Conservation (phyloP, 2,113 vertebrate genomes). For the Chionomys nivalis region DNA sequence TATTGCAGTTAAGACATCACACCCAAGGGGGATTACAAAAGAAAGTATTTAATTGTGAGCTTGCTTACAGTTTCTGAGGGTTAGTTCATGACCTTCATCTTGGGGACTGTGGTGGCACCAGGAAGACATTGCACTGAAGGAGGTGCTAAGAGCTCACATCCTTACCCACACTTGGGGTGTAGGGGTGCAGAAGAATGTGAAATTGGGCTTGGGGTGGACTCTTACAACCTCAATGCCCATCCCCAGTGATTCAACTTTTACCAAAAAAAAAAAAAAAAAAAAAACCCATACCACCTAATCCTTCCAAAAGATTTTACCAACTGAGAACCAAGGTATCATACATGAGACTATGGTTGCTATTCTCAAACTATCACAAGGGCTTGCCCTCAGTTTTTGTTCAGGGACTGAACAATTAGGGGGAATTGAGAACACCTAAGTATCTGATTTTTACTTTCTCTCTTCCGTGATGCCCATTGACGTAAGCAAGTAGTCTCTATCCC, state of each 20-base stretch:
- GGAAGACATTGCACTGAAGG: background rate
- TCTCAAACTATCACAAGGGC: background rate
- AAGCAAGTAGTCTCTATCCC: background rate
- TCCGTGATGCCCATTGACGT: background rate
- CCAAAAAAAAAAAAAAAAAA: background rate
- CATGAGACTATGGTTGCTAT: background rate
- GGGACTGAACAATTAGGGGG: too few relatives aligned
- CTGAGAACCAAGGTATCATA: background rate
- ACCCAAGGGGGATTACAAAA: background rate
- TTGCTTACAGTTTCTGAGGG: background rate
- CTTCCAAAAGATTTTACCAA: background rate
- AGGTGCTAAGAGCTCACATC: background rate
- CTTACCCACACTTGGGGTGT: rapidly evolving
- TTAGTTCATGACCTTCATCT: too few relatives aligned
- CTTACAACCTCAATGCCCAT: background rate
- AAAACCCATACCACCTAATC: background rate
- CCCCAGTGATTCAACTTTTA: background rate
- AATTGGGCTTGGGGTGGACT: background rate
- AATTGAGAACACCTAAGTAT: background rate
- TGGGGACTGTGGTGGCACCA: background rate
- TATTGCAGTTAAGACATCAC: background rate
- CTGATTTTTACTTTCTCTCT: background rate
- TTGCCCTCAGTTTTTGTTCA: background rate
- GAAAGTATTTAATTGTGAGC: background rate
- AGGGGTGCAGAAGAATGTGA: background rate